These are phyloP conservation scores for Pristionchus mayeri DNA, from an alignment of 2,888 invertebrate species.

Conservation along the genomic window DNA sequence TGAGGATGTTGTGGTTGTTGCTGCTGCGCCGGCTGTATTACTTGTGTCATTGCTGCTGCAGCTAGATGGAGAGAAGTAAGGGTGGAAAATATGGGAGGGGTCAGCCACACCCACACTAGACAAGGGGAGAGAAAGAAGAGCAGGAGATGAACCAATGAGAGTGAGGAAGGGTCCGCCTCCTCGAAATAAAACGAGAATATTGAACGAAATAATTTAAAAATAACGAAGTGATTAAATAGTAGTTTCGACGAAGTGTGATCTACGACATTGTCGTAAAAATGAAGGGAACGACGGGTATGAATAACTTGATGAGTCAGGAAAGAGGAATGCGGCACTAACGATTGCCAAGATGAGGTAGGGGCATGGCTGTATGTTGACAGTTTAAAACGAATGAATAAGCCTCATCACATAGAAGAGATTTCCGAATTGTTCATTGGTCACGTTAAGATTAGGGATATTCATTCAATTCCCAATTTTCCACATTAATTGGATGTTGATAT, in stretches of 20 bases:
- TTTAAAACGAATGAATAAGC: conserved; percentile 1
- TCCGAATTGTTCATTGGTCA: no score
- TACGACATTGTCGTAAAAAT: neutral
- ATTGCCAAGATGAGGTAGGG: neutral
- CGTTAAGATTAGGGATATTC: no score
- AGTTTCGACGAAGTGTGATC: neutral
- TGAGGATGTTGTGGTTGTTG: neutral
- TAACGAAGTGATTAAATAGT: neutral
- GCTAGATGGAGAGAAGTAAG: neutral
- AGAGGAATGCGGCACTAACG: conserved; percentile 13
- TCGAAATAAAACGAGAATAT: conserved; percentile 9
- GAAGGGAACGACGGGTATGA: neutral
- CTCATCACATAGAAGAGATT: neutral
- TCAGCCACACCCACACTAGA: conserved; percentile 42
- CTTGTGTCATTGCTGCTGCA: conserved; percentile 41
- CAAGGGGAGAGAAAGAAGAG: neutral
- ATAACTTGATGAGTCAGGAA: conserved; percentile 28
- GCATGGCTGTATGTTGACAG: conserved; percentile 1
- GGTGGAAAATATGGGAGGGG: conserved; percentile 34
- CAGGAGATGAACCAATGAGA: conserved; percentile 30
- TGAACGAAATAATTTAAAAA: neutral
- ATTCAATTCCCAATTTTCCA: no score
- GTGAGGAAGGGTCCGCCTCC: conserved; percentile 25
- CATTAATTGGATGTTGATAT: no score
- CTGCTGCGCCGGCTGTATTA: neutral